Evolutionary conservation across 2,797 vertebrate genomes (phyloP), one percentile per base, ranked within the genome.

Genomic region (Odontamblyopus lacepedii): DNA sequence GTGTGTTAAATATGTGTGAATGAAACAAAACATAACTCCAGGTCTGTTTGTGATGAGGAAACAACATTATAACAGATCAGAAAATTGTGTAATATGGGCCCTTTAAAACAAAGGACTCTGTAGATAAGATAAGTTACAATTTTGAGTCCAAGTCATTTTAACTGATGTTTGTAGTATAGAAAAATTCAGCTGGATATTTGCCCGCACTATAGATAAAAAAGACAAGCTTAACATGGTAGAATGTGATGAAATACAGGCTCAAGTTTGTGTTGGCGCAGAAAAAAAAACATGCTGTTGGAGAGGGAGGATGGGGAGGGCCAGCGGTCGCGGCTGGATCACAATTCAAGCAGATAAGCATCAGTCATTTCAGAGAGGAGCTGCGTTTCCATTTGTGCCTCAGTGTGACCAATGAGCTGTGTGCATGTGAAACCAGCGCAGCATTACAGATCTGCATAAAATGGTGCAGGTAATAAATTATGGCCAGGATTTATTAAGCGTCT

Each of bases 321-420:
- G 41, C 55, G 79, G 71, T 72, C 76, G 79, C 70, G 80, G 70
- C 69, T 77, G 71, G 50, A 55, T 73, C 73, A 41, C 77, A 69
- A 62, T 65, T 65, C 63, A 65, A 48, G 23, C 38, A 85, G 91
- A 94, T 93, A 93, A 90, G 82, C 88, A 94, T 93, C 93, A 93
- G 90, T 91, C 91, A 94, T 93, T 92, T 94, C 91, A 88, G 89
- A 75, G 73, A 80, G 90, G 85, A 84, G 87, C 76, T 74, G 77
- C 86, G 85, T 92, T 88, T 91, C 91, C 91, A 90, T 93, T 93
- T 93, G 90, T 92, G 92, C 80, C 30, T 67, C 66, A 73, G 82
- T 77, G 84, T 90, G 88, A 86, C 92, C 91, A 91, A 85, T 87
- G 87, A 77, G 78, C 87, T 68, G 59, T 63, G 62, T 3, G 13